Evolutionary conservation across 1,140 invertebrate genomes (phyloP).

Genomic region (Microplitis mediator): DNA sequence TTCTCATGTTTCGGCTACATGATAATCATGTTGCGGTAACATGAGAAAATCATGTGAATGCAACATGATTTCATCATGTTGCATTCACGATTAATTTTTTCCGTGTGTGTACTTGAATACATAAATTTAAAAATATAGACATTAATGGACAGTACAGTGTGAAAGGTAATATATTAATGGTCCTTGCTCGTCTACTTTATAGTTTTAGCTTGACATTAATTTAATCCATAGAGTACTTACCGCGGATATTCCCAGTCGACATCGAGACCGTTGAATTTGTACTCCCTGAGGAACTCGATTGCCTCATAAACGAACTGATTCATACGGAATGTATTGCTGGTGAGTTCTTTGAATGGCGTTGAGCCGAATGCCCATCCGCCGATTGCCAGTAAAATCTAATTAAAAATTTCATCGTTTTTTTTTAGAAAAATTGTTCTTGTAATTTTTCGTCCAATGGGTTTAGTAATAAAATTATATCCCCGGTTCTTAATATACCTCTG

Average conservation of each 20-base stretch:
- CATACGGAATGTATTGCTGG: conserved; percentile 89
- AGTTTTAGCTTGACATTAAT: conserved; percentile 3
- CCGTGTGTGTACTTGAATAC: too few relatives aligned
- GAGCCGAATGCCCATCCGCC: conserved; percentile 95
- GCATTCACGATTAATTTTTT: too few relatives aligned
- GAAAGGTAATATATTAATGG: too few relatives aligned
- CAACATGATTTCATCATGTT: too few relatives aligned
- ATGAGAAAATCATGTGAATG: too few relatives aligned
- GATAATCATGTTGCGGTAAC: too few relatives aligned
- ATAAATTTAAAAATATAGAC: too few relatives aligned
- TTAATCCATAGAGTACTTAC: conserved; percentile 49
- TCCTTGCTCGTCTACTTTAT: too few relatives aligned
- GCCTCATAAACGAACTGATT: conserved; percentile 94
- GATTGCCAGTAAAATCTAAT: conserved; percentile 82
- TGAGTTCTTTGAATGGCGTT: conserved; percentile 90
- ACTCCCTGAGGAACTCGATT: conserved; percentile 88
- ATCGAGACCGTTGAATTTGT: conserved; percentile 94
- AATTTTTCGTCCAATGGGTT: neutral
- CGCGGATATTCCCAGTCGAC: conserved; percentile 96
- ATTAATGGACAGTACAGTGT: too few relatives aligned
- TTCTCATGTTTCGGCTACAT: too few relatives aligned
- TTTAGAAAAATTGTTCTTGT: neutral
- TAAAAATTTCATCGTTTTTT: conserved; percentile 18
- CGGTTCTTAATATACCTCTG: too few relatives aligned
- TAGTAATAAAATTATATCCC: too few relatives aligned